Conservation (phyloP, 2,888 invertebrate genomes). For the Gryllus longicercus region DNA sequence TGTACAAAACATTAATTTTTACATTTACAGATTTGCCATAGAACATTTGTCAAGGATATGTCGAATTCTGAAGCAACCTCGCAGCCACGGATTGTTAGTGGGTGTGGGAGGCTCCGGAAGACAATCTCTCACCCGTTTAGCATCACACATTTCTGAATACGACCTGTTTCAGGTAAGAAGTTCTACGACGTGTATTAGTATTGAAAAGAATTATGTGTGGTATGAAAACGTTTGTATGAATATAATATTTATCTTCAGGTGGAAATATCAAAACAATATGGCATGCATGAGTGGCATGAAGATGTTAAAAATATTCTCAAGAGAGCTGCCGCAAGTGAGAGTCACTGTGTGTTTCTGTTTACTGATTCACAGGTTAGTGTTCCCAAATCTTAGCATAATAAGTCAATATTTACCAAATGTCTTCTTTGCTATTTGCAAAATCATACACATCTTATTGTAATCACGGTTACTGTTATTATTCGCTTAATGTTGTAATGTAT, state of each 20-base stretch:
- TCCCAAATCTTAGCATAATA: no score
- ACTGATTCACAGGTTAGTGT: slow-evolving; percentile 75
- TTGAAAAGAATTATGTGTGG: no score
- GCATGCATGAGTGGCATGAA: slow-evolving; percentile 83
- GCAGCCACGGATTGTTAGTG: slow-evolving; percentile 83
- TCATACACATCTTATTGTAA: no score
- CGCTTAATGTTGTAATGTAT: no score
- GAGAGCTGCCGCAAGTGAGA: slow-evolving; percentile 78
- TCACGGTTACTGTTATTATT: no score
- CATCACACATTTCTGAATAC: slow-evolving; percentile 91
- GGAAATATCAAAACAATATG: slow-evolving; percentile 85
- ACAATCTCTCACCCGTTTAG: slow-evolving; percentile 83
- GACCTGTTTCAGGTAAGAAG: slow-evolving; percentile 68
- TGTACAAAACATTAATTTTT: background rate
- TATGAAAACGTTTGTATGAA: background rate
- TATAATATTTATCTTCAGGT: slow-evolving; percentile 56
- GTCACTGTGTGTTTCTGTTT: slow-evolving; percentile 85
- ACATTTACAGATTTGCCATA: slow-evolving; percentile 72
- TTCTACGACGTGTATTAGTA: background rate
- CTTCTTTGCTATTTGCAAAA: no score
- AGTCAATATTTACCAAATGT: background rate
- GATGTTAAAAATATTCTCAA: slow-evolving; percentile 78
- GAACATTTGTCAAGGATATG: slow-evolving; percentile 90
- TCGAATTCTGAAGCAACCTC: slow-evolving; percentile 86
- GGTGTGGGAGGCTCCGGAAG: slow-evolving; percentile 93